phyloP scores from a whole-genome alignment of 2,113 vertebrate genomes.

The Origma solitaria region DNA sequence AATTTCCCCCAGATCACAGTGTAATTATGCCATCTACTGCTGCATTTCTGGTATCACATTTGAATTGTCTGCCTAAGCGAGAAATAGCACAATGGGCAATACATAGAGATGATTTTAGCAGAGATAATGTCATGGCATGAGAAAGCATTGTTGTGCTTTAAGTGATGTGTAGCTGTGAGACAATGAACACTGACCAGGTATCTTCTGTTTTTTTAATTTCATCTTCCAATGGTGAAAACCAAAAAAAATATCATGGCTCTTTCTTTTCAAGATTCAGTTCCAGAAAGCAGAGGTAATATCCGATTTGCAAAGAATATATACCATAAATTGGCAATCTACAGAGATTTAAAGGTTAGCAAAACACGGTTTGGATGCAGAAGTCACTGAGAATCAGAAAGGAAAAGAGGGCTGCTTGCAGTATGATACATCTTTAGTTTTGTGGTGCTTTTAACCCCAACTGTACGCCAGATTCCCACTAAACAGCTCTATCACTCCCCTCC shows the following conservation, averaged over 20 bases:
- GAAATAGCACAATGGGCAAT: neutral
- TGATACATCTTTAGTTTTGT: neutral
- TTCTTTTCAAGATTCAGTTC: neutral
- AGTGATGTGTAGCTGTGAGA: neutral
- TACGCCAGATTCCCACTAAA: neutral
- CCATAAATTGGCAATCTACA: neutral
- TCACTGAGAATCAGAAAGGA: neutral
- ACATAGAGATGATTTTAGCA: neutral
- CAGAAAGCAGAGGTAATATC: neutral
- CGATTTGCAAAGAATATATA: neutral
- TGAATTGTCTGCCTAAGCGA: neutral
- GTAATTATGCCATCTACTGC: constrained; percentile 51
- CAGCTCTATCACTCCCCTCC: neutral
- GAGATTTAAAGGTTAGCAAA: neutral
- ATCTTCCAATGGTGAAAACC: neutral
- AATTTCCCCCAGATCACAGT: neutral
- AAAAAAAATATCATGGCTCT: too few relatives aligned
- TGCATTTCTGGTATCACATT: constrained; percentile 8
- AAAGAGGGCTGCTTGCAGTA: neutral
- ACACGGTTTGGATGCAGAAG: neutral
- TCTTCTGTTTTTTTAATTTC: neutral
- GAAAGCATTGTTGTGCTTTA: neutral
- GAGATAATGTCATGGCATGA: neutral
- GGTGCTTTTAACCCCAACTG: neutral
- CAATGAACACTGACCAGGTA: neutral